Evolutionary conservation across 1,140 invertebrate species (phyloP).

Genomic region (Ceratitis capitata): DNA sequence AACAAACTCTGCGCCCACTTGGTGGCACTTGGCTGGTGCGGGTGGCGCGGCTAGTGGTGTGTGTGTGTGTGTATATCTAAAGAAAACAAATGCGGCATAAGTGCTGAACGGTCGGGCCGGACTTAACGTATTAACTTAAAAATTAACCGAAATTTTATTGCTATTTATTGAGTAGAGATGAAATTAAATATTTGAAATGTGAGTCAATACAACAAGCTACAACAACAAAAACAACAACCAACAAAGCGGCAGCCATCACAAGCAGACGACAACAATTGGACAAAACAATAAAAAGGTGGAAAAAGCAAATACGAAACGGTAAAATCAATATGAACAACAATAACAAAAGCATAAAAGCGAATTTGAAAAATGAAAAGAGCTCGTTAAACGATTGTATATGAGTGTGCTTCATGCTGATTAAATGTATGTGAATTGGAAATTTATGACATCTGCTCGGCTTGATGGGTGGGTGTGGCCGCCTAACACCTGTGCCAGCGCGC

Average conservation of each 20-base stretch:
- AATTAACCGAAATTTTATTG: constrained; percentile 65
- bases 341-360: background rate
- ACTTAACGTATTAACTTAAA: constrained; percentile 60
- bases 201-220: background rate
- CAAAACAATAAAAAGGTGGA: too few relatives aligned
- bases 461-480: background rate
- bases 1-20: background rate
- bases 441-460: background rate
- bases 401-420: background rate
- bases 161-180: constrained; percentile 51
- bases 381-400: background rate
- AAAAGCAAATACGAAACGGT: background rate
- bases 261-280: background rate
- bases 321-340: background rate
- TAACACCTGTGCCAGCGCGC: background rate
- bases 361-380: background rate
- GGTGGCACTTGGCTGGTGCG: background rate
- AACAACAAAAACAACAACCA: constrained; percentile 35
- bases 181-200: constrained; percentile 34
- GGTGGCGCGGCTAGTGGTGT: background rate
- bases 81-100: background rate
- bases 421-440: background rate
- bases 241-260: background rate
- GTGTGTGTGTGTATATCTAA: background rate
- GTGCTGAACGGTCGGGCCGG: background rate